Percentiles rank a stretch among this genome's conserved stretches.
phyloP scores from a whole-genome alignment of 2,797 vertebrate species.

The Periparus ater region DNA sequence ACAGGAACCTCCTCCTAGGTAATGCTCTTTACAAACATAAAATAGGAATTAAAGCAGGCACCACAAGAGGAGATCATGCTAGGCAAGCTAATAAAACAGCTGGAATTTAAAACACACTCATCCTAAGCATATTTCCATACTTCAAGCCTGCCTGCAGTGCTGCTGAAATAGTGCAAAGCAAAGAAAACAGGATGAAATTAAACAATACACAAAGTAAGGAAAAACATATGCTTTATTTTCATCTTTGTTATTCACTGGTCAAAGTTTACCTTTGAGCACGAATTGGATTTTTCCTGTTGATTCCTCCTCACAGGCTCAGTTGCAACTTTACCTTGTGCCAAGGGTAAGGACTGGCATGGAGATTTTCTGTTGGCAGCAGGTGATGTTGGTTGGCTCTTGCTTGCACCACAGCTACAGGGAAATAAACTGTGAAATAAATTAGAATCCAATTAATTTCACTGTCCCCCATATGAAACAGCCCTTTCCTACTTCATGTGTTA shows the following conservation, averaged over 20 bases:
- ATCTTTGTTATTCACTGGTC: not conserved
- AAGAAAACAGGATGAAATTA: not conserved
- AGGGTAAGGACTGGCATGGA: not conserved
- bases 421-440: constrained; percentile 3
- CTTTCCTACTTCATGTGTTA: not conserved
- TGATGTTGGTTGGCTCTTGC: not conserved
- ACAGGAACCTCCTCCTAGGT: not conserved
- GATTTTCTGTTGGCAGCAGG: not conserved
- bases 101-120: not conserved
- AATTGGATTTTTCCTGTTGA: constrained; percentile 8
- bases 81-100: not conserved
- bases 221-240: not conserved
- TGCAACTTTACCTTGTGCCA: not conserved
- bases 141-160: not conserved
- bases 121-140: not conserved
- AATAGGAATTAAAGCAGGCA: not conserved
- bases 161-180: not conserved
- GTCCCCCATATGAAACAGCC: not conserved
- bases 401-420: constrained; percentile 25
- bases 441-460: not conserved
- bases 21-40: not conserved
- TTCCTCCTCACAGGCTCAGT: not conserved
- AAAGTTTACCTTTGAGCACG: constrained; percentile 19
- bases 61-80: not conserved
- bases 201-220: not conserved